Conservation (phyloP, 2,888 invertebrate species). For the Xestia c-nigrum region DNA sequence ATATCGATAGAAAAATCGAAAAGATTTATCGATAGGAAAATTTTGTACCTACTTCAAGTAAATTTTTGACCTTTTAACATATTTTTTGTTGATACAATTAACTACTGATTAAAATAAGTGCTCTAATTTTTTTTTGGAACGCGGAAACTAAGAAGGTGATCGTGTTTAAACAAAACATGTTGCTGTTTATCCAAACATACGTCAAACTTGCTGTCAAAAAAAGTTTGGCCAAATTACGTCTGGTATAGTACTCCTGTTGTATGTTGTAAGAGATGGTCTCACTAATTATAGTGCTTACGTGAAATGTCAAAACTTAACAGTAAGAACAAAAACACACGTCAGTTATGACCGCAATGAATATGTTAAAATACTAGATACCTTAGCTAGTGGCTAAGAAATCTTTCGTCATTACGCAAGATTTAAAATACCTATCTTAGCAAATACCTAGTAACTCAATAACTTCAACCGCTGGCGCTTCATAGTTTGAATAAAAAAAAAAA, state of each 20-base stretch:
- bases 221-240: not conserved
- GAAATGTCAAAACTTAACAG: constrained; percentile 51
- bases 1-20: constrained; percentile 45
- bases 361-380: constrained; percentile 15
- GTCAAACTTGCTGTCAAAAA: constrained; percentile 11
- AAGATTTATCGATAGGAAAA: constrained; percentile 30
- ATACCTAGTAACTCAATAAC: not conserved
- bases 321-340: constrained; percentile 7
- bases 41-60: constrained; percentile 7
- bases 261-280: constrained; percentile 25
- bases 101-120: constrained; percentile 25
- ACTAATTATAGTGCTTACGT: constrained; percentile 27
- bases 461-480: not conserved
- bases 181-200: constrained; percentile 5
- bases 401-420: not conserved
- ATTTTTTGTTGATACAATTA: constrained; percentile 23
- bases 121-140: constrained; percentile 32
- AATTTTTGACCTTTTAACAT: constrained; percentile 14
- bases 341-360: constrained; percentile 11
- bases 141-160: constrained; percentile 42
- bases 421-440: not conserved
- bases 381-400: not conserved
- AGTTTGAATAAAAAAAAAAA: not conserved
- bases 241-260: constrained; percentile 6
- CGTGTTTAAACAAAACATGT: constrained; percentile 25